These are phyloP conservation scores for Radopholus similis DNA, from an alignment of 1,140 invertebrate species.

Conservation along the genomic window DNA sequence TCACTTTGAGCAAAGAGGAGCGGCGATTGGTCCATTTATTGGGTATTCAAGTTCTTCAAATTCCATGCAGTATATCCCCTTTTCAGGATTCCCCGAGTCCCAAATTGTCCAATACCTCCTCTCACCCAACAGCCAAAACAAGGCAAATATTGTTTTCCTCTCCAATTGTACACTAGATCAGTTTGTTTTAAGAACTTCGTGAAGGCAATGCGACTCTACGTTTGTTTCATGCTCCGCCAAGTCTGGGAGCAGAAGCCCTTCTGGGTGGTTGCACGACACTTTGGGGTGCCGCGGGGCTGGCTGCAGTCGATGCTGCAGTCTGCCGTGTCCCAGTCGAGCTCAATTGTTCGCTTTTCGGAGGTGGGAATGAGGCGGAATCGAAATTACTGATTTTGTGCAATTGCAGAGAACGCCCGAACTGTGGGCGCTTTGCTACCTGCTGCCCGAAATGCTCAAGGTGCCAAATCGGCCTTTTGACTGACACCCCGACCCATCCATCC, in stretches of 20 bases:
- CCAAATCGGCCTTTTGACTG: background rate
- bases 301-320: slow-evolving; percentile 26
- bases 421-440: slow-evolving; percentile 23
- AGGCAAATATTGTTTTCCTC: background rate
- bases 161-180: background rate
- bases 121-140: background rate
- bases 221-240: slow-evolving; percentile 31
- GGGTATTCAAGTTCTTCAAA: slow-evolving; percentile 15
- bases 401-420: slow-evolving; percentile 33
- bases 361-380: background rate
- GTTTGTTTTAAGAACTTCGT: slow-evolving; percentile 12
- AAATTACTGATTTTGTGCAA: background rate
- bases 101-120: background rate
- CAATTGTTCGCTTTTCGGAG: slow-evolving; percentile 34
- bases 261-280: slow-evolving; percentile 28
- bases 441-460: slow-evolving; percentile 31
- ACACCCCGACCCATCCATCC: too few relatives aligned
- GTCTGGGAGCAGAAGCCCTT: slow-evolving; percentile 26
- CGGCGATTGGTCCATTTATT: slow-evolving; percentile 21
- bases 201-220: slow-evolving; percentile 25
- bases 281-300: slow-evolving; percentile 36
- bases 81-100: slow-evolving; percentile 10
- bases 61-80: background rate
- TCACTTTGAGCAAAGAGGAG: slow-evolving; percentile 17
- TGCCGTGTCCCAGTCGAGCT: slow-evolving; percentile 14